Percentiles rank a stretch among this genome's conserved stretches.
Evolutionary conservation across 2,888 invertebrate species (phyloP).

Genomic region (Acanthoscelides obtectus): DNA sequence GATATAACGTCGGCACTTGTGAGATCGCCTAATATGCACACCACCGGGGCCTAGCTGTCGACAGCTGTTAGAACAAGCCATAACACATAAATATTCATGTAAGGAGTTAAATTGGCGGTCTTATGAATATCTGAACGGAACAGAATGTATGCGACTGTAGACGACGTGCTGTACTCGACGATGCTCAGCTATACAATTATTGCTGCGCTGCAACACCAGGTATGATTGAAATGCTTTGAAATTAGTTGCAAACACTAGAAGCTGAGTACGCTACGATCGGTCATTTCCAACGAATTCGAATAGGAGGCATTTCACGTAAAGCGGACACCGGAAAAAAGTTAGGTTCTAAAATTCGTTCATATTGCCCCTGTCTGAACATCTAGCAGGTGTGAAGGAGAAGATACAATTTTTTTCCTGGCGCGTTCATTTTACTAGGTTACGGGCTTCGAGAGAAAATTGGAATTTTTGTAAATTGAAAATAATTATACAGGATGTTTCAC

Average conservation of each 20-base stretch:
- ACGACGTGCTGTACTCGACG: not conserved
- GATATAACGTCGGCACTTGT: not conserved
- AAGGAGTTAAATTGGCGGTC: not conserved
- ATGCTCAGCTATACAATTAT: not conserved
- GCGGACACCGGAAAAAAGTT: too few species aligned
- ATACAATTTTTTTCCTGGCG: too few species aligned
- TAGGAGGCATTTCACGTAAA: too few species aligned
- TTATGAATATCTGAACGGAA: not conserved
- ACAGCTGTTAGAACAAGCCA: not conserved
- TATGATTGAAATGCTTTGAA: not conserved
- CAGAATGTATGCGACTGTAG: not conserved
- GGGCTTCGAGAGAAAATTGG: too few species aligned
- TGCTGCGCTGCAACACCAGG: not conserved
- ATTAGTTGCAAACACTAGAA: not conserved
- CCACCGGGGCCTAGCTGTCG: not conserved
- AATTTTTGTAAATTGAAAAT: too few species aligned
- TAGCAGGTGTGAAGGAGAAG: too few species aligned
- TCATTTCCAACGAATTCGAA: too few species aligned
- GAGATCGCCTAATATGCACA: not conserved
- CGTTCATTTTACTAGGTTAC: too few species aligned
- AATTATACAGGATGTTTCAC: too few species aligned
- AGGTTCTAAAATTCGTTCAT: too few species aligned
- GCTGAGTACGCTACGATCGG: too few species aligned
- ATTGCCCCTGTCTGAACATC: too few species aligned
- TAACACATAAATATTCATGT: not conserved